These are phyloP conservation scores for Hypomecis punctinalis DNA, from an alignment of 2,888 invertebrate species.

Conservation along the genomic window DNA sequence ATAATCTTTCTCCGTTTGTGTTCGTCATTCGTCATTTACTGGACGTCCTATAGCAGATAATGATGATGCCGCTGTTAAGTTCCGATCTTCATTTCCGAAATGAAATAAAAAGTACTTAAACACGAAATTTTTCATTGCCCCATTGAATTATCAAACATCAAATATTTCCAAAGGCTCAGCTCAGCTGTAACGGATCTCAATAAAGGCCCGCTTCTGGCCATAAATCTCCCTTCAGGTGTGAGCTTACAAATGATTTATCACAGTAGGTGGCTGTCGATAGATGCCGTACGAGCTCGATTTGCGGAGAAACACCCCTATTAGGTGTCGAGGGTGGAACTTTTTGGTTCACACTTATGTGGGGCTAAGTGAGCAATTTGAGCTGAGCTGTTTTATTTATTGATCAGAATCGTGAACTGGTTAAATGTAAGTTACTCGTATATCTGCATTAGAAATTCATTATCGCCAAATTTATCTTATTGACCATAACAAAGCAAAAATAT, in stretches of 20 bases:
- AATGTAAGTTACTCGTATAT: too few relatives aligned
- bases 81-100: too few relatives aligned
- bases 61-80: too few relatives aligned
- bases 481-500: too few relatives aligned
- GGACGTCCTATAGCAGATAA: too few relatives aligned
- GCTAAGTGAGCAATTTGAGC: conserved; percentile 9
- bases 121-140: not conserved
- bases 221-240: conserved; percentile 43
- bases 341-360: conserved; percentile 8
- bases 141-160: not conserved
- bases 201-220: conserved; percentile 27
- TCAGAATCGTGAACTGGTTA: not conserved
- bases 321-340: conserved; percentile 27
- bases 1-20: too few relatives aligned
- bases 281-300: conserved; percentile 39
- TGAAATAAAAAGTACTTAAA: too few relatives aligned
- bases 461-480: too few relatives aligned
- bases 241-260: conserved; percentile 41
- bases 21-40: too few relatives aligned
- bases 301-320: conserved; percentile 29
- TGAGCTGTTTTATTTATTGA: not conserved
- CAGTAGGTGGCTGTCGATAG: conserved; percentile 37
- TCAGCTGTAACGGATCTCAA: conserved; percentile 25
- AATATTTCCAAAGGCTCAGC: conserved; percentile 10
- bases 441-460: too few relatives aligned